Percentiles rank a stretch among this genome's conserved stretches.
Conservation (phyloP, 2,113 vertebrate species). For the Myxocyprinus asiaticus region DNA sequence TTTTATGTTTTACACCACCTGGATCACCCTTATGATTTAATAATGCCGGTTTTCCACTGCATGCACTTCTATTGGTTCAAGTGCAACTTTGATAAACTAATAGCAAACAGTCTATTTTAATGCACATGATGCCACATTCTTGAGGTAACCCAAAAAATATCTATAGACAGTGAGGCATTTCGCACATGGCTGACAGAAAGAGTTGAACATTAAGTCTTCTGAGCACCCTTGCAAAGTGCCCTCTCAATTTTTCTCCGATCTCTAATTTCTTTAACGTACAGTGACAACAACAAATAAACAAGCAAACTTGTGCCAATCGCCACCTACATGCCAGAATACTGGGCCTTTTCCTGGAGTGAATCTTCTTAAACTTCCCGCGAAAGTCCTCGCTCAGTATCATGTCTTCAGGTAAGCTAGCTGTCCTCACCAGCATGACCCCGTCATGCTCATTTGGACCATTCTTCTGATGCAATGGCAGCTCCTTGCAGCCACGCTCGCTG, state of each 20-base stretch:
- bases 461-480: slow-evolving; percentile 71
- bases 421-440: slow-evolving; percentile 66
- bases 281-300: neutral
- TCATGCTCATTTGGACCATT: slow-evolving; percentile 63
- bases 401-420: slow-evolving; percentile 66
- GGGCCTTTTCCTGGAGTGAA: slow-evolving; percentile 87
- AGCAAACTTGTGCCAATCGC: neutral
- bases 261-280: neutral
- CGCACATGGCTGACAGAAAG: slow-evolving; percentile 46
- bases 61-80: neutral
- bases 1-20: neutral
- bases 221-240: neutral
- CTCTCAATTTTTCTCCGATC: neutral
- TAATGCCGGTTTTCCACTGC: neutral
- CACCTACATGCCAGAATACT: slow-evolving; percentile 92
- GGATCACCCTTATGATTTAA: neutral
- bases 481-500: slow-evolving; percentile 57
- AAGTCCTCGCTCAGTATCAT: slow-evolving; percentile 72
- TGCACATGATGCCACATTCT: slow-evolving; percentile 50
- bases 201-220: slow-evolving; percentile 31
- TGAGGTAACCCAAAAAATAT: slow-evolving; percentile 42
- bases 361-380: slow-evolving; percentile 83
- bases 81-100: neutral
- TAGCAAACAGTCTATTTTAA: slow-evolving; percentile 41
- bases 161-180: slow-evolving; percentile 60